Evolutionary conservation across 2,888 invertebrate genomes (phyloP), one percentile per base, ranked within the genome.

Genomic region (Pterobdella sp.): DNA sequence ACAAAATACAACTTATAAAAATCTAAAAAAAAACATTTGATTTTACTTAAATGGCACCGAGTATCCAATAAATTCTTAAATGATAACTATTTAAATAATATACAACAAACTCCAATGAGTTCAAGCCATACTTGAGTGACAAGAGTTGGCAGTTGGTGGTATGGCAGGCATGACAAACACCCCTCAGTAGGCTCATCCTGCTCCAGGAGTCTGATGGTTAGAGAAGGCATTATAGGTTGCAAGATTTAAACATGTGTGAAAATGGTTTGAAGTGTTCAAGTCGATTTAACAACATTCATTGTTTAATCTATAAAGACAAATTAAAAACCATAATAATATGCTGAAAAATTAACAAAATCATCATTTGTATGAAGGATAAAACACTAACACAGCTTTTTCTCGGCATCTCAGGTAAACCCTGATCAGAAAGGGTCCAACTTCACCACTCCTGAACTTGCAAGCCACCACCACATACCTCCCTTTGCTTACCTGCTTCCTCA

Each of bases 391-490:
- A 73, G 81, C 81, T 31, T 79, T 77, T 73, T 79, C 81, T 32
- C 74, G 74, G 56, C 56, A 72, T 68, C 79, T 78, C 31, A 82
- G 79, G 78, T 83, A 84, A 49, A 87, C 80, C 74, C 88, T 81
- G 60, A 88, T 80, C 76, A 88, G 81, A 79, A 86, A 88, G 63
- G 84, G 81, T 7, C 86, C 85, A 69, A 84, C 84, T 73, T 85
- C 82, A 31, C 84, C 85, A 1, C 87, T 85, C 31, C 86, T 86
- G 80, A 87, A 88, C 0, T 88, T 87, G 22, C 87, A 86, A 0
- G 87, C 87, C 22, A 88, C 79, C 2, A 88, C 79, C 14, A 87
- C 83, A 79, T 87, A 87, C 7, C 86, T 83, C 0, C 87, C 87
- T 66, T 80, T 80, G 31, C 76, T 75, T 66, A 85, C 76, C 10